phyloP scores from a whole-genome alignment of 2,113 vertebrate species.

The Malurus melanocephalus region DNA sequence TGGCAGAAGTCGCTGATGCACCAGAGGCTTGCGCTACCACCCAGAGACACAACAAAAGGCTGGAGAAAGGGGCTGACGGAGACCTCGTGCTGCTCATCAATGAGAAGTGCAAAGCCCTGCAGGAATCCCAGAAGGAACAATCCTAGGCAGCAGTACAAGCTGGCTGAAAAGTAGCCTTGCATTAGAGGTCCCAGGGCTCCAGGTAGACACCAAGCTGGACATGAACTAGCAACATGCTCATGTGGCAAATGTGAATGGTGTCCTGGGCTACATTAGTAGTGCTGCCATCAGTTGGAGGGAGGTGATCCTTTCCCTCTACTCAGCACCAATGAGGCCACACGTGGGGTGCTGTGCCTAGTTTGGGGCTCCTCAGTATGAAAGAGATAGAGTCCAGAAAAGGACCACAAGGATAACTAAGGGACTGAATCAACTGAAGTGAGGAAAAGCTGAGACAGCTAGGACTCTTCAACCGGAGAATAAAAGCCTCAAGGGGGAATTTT shows the following conservation, averaged over 20 bases:
- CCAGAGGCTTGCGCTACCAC: not conserved
- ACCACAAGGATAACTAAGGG: not conserved
- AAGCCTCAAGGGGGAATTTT: not conserved
- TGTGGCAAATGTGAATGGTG: not conserved
- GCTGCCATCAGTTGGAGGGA: not conserved
- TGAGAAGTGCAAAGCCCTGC: not conserved
- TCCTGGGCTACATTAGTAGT: not conserved
- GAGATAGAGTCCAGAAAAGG: not conserved
- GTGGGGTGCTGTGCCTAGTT: not conserved
- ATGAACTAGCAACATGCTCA: not conserved
- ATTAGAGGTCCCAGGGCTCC: not conserved
- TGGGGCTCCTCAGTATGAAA: not conserved
- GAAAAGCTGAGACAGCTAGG: not conserved
- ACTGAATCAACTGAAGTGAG: not conserved
- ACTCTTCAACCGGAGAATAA: not conserved
- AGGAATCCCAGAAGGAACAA: not conserved
- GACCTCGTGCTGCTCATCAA: not conserved
- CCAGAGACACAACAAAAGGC: not conserved
- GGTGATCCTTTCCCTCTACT: not conserved
- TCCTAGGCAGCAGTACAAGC: not conserved
- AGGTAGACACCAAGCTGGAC: not conserved
- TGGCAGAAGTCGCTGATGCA: not conserved
- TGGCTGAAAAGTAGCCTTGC: not conserved
- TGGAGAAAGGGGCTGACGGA: not conserved
- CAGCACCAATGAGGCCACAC: not conserved